Evolutionary conservation across 2,888 invertebrate species (phyloP).

Genomic region (Euclidia mi): DNA sequence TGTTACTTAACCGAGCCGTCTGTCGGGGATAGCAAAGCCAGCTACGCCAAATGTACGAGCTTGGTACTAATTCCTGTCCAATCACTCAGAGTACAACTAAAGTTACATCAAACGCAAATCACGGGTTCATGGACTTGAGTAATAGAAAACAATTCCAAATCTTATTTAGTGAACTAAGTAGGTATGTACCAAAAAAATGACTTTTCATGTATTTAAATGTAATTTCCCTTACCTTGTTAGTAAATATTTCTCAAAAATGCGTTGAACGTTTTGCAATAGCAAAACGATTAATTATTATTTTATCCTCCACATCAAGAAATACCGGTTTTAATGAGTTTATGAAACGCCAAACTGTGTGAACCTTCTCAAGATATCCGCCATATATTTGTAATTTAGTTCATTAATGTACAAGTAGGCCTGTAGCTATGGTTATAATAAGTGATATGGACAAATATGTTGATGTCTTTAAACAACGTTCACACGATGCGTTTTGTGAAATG

Average conservation of each 20-base stretch:
- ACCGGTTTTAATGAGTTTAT: conserved; percentile 18
- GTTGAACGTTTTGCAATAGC: conserved; percentile 7
- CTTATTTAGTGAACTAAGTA: neutral
- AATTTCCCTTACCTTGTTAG: neutral
- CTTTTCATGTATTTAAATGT: neutral
- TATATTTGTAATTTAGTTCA: neutral
- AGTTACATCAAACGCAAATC: too few species aligned
- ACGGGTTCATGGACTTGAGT: too few species aligned
- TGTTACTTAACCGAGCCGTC: too few species aligned
- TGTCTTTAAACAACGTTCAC: neutral
- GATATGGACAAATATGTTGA: neutral
- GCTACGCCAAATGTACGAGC: too few species aligned
- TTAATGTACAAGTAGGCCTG: neutral
- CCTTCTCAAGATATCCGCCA: conserved; percentile 5
- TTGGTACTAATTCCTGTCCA: too few species aligned
- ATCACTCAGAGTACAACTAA: too few species aligned
- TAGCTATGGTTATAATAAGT: conserved; percentile 1
- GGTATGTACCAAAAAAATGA: neutral
- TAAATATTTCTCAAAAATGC: conserved; percentile 1
- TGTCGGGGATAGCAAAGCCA: too few species aligned
- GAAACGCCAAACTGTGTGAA: conserved; percentile 22
- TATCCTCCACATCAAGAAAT: conserved; percentile 9
- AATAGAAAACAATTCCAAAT: neutral
- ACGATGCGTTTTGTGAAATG: neutral
- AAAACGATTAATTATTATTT: conserved; percentile 24